phyloP scores from a whole-genome alignment of 2,113 vertebrate genomes.

The Tetrax tetrax region DNA sequence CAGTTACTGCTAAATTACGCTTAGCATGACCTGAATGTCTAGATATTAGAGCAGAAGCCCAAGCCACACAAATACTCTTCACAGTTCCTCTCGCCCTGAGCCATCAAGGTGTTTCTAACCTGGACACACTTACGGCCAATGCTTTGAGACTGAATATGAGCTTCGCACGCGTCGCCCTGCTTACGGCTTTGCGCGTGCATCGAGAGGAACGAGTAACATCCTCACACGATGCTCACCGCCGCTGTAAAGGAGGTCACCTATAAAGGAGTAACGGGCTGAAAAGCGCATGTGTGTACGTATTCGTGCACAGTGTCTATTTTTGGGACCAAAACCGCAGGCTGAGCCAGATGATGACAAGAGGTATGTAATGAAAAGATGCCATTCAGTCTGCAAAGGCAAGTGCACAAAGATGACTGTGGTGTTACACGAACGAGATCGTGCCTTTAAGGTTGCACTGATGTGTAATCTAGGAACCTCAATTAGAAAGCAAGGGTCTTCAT shows the following conservation, averaged over 20 bases:
- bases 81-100: not conserved
- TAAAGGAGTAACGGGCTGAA: not conserved
- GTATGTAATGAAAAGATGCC: not conserved
- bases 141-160: not conserved
- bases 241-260: slow-evolving; percentile 30
- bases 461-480: not conserved
- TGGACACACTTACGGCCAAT: not conserved
- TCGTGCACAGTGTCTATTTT: not conserved
- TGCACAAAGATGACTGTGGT: not conserved
- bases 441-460: not conserved
- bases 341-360: not conserved
- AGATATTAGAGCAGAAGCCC: not conserved
- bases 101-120: not conserved
- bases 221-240: not conserved
- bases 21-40: not conserved
- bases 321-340: slow-evolving; percentile 14
- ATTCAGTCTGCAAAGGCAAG: not conserved
- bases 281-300: not conserved
- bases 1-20: not conserved
- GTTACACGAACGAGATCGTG: accelerated
- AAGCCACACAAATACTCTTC: not conserved
- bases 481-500: not conserved
- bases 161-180: accelerated
- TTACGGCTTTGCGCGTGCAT: not conserved
- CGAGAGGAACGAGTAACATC: not conserved